These are phyloP conservation scores for Apocheima hispidaria DNA, from an alignment of 2,888 invertebrate genomes.

Conservation along the genomic window DNA sequence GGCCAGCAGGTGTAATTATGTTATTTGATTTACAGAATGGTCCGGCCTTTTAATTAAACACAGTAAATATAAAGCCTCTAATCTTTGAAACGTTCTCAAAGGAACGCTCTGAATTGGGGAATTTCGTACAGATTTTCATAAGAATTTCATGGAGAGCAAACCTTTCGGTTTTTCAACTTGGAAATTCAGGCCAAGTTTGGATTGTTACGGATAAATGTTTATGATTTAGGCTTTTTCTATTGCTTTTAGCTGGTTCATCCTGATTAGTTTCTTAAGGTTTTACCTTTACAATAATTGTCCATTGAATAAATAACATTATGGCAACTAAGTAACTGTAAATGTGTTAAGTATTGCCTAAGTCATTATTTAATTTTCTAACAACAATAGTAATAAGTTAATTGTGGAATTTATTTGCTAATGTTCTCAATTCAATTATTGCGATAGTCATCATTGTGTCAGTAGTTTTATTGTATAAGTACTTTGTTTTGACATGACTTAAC, in stretches of 20 bases:
- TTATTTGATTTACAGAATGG: slow-evolving; percentile 48
- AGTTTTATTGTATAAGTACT: no score
- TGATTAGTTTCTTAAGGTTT: not conserved
- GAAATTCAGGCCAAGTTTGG: slow-evolving; percentile 11
- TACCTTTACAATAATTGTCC: not conserved
- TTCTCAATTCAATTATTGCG: no score
- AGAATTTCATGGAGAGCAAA: slow-evolving; percentile 36
- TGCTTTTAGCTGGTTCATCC: not conserved
- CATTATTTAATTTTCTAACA: no score
- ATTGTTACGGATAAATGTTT: slow-evolving; percentile 27
- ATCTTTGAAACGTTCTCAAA: slow-evolving; percentile 43
- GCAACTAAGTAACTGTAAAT: no score
- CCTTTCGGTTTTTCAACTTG: slow-evolving; percentile 23
- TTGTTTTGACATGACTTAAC: no score
- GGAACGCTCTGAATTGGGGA: slow-evolving; percentile 29
- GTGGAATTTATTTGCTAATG: no score
- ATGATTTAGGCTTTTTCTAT: slow-evolving; percentile 4
- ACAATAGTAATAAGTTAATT: no score
- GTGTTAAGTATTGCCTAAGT: no score
- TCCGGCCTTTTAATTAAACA: slow-evolving; percentile 45
- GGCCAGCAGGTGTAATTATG: slow-evolving; percentile 44
- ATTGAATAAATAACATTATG: no score
- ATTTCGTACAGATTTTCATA: slow-evolving; percentile 33
- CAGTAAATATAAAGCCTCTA: slow-evolving; percentile 41
- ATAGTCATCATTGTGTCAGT: no score